These are phyloP conservation scores for Mycteria americana DNA, from an alignment of 2,797 vertebrate species.

Conservation along the genomic window DNA sequence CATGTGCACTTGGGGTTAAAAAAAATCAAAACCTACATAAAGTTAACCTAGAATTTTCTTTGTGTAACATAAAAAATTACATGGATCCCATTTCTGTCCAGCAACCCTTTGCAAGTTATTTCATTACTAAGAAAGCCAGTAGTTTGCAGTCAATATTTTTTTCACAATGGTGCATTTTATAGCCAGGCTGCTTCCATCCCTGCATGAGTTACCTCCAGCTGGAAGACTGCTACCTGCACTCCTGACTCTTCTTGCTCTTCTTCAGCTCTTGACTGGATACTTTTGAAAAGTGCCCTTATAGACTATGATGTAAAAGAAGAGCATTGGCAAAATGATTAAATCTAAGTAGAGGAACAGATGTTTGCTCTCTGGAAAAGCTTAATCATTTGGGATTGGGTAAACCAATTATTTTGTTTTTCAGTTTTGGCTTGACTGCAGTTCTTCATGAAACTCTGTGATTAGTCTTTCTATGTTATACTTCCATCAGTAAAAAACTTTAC, in stretches of 20 bases:
- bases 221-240: neutral
- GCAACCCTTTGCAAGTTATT: neutral
- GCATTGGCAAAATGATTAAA: neutral
- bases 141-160: neutral
- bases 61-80: neutral
- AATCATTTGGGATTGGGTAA: neutral
- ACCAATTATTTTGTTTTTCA: neutral
- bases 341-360: neutral
- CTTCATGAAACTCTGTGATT: constrained; percentile 1
- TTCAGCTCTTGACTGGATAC: neutral
- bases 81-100: neutral
- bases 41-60: neutral
- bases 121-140: neutral
- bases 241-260: neutral
- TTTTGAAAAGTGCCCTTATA: neutral
- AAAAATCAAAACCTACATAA: neutral
- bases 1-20: neutral
- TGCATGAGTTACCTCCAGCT: neutral
- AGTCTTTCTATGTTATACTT: neutral
- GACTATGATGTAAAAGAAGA: neutral
- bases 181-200: neutral
- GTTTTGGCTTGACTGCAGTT: neutral
- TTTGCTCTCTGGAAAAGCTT: neutral
- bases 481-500: neutral
- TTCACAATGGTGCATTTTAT: neutral